Percentiles rank a stretch among this genome's conserved stretches.
These are phyloP conservation scores for Acholoe squamosa DNA, from an alignment of 2,888 invertebrate species.

Conservation along the genomic window DNA sequence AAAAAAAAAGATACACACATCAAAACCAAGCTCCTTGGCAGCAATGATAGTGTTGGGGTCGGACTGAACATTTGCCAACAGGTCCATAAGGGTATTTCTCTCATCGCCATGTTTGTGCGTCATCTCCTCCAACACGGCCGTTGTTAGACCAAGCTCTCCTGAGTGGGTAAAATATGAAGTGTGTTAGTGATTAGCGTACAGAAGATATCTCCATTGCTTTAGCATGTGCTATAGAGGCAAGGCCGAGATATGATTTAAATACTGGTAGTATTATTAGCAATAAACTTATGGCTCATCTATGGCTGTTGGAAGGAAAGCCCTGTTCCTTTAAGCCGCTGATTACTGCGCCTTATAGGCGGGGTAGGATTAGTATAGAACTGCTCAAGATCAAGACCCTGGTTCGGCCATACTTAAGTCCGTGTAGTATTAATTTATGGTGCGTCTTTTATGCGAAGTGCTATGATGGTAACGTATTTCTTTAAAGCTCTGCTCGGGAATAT, in stretches of 20 bases:
- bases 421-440: too few species aligned
- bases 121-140: conserved; percentile 72
- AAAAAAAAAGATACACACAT: conserved; percentile 34
- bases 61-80: conserved; percentile 70
- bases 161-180: not conserved
- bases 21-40: not conserved
- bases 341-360: too few species aligned
- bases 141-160: conserved; percentile 64
- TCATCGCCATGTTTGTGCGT: conserved; percentile 75
- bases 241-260: too few species aligned
- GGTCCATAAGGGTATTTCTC: conserved; percentile 72
- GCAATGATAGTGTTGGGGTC: conserved; percentile 51
- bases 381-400: too few species aligned
- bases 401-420: too few species aligned
- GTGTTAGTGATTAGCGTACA: not conserved
- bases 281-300: too few species aligned
- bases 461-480: too few species aligned
- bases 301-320: too few species aligned
- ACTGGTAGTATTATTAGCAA: too few species aligned
- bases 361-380: too few species aligned
- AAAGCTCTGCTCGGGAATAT: not conserved
- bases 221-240: not conserved
- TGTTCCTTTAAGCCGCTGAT: too few species aligned
- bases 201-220: not conserved
- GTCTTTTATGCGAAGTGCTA: too few species aligned